Evolutionary conservation across 1,140 invertebrate species (phyloP).

Genomic region (Listronotus bonariensis): DNA sequence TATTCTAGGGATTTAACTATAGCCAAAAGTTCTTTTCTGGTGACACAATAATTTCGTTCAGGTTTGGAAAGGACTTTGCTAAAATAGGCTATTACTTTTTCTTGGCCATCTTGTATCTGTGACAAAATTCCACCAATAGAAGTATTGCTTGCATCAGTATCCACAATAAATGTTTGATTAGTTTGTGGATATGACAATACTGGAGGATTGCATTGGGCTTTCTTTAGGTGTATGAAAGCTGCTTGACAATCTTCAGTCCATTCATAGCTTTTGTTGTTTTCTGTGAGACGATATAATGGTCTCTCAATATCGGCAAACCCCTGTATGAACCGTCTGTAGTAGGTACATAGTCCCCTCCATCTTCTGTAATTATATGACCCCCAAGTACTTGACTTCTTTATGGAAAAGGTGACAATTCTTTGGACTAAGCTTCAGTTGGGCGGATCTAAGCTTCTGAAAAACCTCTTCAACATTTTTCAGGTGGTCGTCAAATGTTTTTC

Average conservation of each 20-base stretch:
- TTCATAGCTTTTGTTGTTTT: conserved; percentile 9
- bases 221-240: conserved; percentile 12
- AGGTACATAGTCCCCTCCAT: conserved; percentile 49
- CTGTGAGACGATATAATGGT: conserved; percentile 36
- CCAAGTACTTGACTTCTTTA: conserved; percentile 52
- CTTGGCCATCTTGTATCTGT: conserved; percentile 36
- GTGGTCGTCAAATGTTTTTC: conserved; percentile 53
- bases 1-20: conserved; percentile 40
- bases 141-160: conserved; percentile 41
- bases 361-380: conserved; percentile 51
- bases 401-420: conserved; percentile 54
- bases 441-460: conserved; percentile 49
- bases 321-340: conserved; percentile 43
- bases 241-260: conserved; percentile 18
- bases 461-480: conserved; percentile 48
- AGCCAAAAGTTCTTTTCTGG: conserved; percentile 41
- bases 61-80: conserved; percentile 50
- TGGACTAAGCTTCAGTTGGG: conserved; percentile 50
- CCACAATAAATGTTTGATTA: conserved; percentile 36
- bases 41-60: conserved; percentile 47
- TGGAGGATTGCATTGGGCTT: background rate
- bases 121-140: conserved; percentile 39
- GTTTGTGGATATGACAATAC: conserved; percentile 5
- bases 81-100: conserved; percentile 45
- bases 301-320: conserved; percentile 42